Conservation (phyloP, 2,113 vertebrate species). For the Mixornis gularis region DNA sequence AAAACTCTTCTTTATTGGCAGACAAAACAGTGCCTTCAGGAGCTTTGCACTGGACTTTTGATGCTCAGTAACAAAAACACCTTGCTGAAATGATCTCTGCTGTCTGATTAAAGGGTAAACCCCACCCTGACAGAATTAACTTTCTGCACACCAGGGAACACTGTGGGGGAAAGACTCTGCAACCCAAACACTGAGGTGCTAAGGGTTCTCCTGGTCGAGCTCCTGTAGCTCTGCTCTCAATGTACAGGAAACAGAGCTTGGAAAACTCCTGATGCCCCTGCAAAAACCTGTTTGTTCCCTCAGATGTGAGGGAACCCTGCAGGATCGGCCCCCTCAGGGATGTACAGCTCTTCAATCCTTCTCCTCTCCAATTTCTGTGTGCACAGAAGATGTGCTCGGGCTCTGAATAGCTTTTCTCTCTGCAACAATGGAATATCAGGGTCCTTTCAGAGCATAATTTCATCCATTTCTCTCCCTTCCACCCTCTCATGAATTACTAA, state of each 20-base stretch:
- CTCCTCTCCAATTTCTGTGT: background rate
- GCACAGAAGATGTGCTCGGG: background rate
- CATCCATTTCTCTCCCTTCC: background rate
- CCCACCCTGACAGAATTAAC: background rate
- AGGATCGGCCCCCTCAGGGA: fast-evolving
- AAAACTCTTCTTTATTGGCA: slow-evolving; percentile 45
- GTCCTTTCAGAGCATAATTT: slow-evolving; percentile 29
- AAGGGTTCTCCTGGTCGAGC: background rate
- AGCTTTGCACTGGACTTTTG: slow-evolving; percentile 41
- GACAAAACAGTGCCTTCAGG: slow-evolving; percentile 29
- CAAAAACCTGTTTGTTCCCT: background rate
- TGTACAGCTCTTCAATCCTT: background rate
- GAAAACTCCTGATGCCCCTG: background rate
- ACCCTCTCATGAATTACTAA: slow-evolving; percentile 28
- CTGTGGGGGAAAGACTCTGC: background rate
- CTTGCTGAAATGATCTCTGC: background rate
- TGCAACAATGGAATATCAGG: background rate
- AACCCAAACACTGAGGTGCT: background rate
- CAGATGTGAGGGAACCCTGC: background rate
- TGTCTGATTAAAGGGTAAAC: background rate
- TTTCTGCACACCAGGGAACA: background rate
- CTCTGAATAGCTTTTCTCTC: slow-evolving; percentile 28
- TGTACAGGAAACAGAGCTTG: background rate
- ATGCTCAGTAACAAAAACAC: background rate
- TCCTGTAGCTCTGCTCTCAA: background rate